Conservation (phyloP, 92 coral and sea anemone genomes). For the Anthopleura xanthogrammica region DNA sequence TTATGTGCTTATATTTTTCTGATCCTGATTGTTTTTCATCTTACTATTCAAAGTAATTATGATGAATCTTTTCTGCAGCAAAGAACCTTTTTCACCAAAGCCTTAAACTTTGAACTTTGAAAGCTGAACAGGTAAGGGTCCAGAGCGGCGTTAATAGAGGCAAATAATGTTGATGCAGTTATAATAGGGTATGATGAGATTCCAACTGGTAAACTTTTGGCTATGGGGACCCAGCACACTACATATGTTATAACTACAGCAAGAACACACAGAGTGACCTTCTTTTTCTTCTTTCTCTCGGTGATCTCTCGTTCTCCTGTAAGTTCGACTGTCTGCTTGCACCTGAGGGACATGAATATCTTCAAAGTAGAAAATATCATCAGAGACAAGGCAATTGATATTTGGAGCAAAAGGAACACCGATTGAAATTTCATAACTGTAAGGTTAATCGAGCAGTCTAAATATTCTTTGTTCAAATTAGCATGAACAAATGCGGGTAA, state of each 20-base stretch:
- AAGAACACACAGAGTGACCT: slow-evolving; percentile 16
- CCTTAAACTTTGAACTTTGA: background rate
- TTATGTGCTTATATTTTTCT: too few relatives aligned
- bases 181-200: too few relatives aligned
- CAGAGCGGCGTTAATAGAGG: slow-evolving; percentile 4
- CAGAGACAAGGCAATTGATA: too few relatives aligned
- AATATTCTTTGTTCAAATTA: too few relatives aligned
- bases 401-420: too few relatives aligned
- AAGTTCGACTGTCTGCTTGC: slow-evolving; percentile 16
- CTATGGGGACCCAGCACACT: background rate
- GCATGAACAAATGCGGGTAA: background rate
- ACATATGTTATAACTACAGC: slow-evolving; percentile 9
- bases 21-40: too few relatives aligned
- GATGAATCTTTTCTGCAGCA: too few relatives aligned
- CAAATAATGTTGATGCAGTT: background rate
- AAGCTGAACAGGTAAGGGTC: slow-evolving; percentile 17
- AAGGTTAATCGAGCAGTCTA: too few relatives aligned
- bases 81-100: too few relatives aligned
- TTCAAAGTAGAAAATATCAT: background rate
- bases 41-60: background rate
- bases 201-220: too few relatives aligned
- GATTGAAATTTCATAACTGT: too few relatives aligned
- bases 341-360: slow-evolving; percentile 13
- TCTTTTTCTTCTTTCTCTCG: slow-evolving; percentile 23
- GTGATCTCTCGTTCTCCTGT: slow-evolving; percentile 23